phyloP scores from a whole-genome alignment of 2,113 vertebrate genomes.

The Carassius carassius region DNA sequence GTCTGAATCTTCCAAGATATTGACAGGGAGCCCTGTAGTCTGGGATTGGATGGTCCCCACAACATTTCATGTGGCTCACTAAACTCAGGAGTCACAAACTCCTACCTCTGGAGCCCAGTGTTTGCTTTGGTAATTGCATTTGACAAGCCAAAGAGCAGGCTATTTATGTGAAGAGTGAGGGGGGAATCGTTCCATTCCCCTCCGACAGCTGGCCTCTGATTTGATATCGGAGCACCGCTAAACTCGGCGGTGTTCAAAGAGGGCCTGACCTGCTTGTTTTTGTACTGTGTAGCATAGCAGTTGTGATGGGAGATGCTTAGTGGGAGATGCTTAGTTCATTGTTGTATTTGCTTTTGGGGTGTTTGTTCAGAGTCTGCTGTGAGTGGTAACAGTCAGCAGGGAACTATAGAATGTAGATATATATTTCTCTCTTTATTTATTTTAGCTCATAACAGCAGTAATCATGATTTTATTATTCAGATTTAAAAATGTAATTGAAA shows the following conservation, averaged over 20 bases:
- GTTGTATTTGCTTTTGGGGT: constrained; percentile 51
- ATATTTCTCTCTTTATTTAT: constrained; percentile 18
- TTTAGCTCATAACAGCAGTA: constrained; percentile 22
- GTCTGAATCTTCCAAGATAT: background rate
- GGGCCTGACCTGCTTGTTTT: constrained; percentile 32
- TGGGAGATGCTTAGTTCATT: constrained; percentile 42
- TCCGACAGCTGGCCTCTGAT: constrained; percentile 42
- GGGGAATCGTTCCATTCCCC: constrained; percentile 62
- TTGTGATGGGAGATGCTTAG: background rate
- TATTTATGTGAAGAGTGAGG: constrained; percentile 65
- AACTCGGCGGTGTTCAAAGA: constrained; percentile 22
- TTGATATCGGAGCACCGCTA: constrained; percentile 43
- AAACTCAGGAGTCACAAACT: constrained; percentile 21
- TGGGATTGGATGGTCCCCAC: background rate
- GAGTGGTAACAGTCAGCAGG: constrained; percentile 61
- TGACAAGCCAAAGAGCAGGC: constrained; percentile 69
- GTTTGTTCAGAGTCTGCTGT: constrained; percentile 61
- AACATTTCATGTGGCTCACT: background rate
- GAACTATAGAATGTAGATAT: constrained; percentile 59
- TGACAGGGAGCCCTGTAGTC: constrained; percentile 4
- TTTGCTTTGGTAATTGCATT: constrained; percentile 67
- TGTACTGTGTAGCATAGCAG: constrained; percentile 51
- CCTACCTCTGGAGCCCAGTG: constrained; percentile 23
- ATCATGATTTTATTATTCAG: background rate
- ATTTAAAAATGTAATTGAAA: background rate